phyloP scores from a whole-genome alignment of 2,797 vertebrate genomes.

The Botia almorhae region DNA sequence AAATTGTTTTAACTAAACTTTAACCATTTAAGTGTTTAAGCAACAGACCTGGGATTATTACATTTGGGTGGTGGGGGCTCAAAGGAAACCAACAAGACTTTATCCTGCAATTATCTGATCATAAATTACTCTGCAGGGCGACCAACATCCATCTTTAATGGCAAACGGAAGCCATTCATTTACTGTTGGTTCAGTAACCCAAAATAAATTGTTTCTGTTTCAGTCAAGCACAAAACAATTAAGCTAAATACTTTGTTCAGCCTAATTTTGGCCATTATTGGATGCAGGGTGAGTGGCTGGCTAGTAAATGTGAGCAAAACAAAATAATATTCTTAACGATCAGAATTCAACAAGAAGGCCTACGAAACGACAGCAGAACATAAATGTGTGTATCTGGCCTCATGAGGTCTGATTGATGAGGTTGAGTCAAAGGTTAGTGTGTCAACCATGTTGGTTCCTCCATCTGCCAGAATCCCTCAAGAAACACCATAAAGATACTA shows the following conservation, averaged over 20 bases:
- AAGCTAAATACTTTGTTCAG: slow-evolving; percentile 22
- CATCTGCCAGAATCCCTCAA: slow-evolving; percentile 27
- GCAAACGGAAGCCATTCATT: slow-evolving; percentile 48
- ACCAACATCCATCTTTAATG: slow-evolving; percentile 21
- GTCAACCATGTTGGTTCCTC: slow-evolving; percentile 34
- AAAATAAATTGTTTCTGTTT: slow-evolving; percentile 35
- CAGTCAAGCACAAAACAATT: slow-evolving; percentile 47
- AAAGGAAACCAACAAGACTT: slow-evolving; percentile 13
- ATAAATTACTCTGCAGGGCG: background rate
- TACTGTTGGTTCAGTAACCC: slow-evolving; percentile 32
- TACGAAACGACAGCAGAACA: slow-evolving; percentile 10
- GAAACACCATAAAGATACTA: background rate
- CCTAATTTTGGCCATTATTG: slow-evolving; percentile 32
- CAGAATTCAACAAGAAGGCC: slow-evolving; percentile 4
- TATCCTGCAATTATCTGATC: slow-evolving; percentile 40
- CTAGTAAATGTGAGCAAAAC: background rate
- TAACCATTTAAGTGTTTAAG: background rate
- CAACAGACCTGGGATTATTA: background rate
- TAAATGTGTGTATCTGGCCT: slow-evolving; percentile 20
- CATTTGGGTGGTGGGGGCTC: background rate
- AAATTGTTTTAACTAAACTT: background rate
- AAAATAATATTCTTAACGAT: background rate
- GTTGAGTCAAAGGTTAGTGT: slow-evolving; percentile 39
- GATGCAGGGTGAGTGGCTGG: background rate
- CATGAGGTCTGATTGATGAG: slow-evolving; percentile 50